These are phyloP conservation scores for Oreortyx pictus DNA, from an alignment of 2,797 vertebrate species.

Conservation along the genomic window DNA sequence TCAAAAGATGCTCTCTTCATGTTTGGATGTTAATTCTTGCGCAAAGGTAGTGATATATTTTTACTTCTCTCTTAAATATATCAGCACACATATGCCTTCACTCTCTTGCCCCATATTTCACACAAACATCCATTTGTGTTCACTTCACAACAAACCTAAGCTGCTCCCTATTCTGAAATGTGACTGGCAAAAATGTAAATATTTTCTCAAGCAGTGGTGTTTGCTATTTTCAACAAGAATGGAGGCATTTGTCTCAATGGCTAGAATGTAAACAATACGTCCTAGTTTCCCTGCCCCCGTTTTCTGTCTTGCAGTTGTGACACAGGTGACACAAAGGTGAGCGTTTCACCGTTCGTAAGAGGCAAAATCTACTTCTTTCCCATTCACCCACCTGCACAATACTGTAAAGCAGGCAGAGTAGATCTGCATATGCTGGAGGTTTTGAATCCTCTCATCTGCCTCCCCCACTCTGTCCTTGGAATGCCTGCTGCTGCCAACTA, in stretches of 20 bases:
- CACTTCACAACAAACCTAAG: background rate
- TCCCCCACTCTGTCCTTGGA: background rate
- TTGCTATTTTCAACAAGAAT: conserved; percentile 3
- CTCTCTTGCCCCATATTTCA: background rate
- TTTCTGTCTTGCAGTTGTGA: background rate
- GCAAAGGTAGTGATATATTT: background rate
- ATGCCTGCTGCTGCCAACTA: background rate
- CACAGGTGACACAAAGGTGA: background rate
- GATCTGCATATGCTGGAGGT: background rate
- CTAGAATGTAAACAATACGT: background rate
- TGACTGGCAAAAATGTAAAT: background rate
- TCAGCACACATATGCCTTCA: background rate
- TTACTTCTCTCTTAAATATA: background rate
- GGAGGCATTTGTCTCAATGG: background rate
- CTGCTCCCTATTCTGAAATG: background rate
- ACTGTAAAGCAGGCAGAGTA: background rate
- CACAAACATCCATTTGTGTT: background rate
- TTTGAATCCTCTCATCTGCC: background rate
- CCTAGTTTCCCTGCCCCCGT: background rate
- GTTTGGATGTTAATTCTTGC: background rate
- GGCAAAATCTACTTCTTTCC: background rate
- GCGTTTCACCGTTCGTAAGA: background rate
- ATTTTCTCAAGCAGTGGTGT: background rate
- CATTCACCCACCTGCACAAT: background rate
- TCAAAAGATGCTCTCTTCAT: background rate